phyloP scores from a whole-genome alignment of 2,797 vertebrate species.

The Gymnothorax javanicus region DNA sequence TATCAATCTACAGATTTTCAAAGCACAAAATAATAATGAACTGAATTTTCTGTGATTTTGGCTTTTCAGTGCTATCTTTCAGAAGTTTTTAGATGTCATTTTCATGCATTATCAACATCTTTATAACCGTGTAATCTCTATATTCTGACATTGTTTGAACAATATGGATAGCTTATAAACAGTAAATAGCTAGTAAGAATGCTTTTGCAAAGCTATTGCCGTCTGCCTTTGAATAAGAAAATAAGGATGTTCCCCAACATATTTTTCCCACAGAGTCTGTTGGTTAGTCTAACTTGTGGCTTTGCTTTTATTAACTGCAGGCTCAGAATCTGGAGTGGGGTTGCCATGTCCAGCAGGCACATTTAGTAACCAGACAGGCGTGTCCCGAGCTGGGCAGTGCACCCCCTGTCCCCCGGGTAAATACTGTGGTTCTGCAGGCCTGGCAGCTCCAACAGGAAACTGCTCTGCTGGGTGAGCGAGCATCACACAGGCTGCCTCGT shows the following conservation, averaged over 20 bases:
- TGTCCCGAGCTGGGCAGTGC: constrained; percentile 67
- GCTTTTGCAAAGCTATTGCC: not conserved
- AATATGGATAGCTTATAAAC: not conserved
- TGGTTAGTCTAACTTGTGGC: not conserved
- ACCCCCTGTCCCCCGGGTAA: constrained; percentile 73
- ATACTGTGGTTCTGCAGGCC: constrained; percentile 73
- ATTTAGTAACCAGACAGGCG: constrained; percentile 66
- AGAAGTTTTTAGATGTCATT: not conserved
- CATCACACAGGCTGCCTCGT: not conserved
- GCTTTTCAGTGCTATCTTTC: not conserved
- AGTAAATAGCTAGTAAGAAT: not conserved
- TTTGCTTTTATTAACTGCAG: constrained; percentile 49
- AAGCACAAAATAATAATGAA: not conserved
- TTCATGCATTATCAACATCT: no score
- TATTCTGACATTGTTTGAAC: not conserved
- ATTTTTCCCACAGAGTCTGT: not conserved
- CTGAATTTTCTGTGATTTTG: not conserved
- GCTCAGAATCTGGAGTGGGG: constrained; percentile 65
- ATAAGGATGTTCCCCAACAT: not conserved
- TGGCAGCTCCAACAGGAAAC: constrained; percentile 67
- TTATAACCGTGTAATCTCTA: not conserved
- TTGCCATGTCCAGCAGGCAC: constrained; percentile 77
- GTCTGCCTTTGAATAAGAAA: not conserved
- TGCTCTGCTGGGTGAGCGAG: constrained; percentile 75
- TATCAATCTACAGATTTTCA: not conserved